Conservation (phyloP, 2,888 invertebrate genomes). For the Phortica magna region DNA sequence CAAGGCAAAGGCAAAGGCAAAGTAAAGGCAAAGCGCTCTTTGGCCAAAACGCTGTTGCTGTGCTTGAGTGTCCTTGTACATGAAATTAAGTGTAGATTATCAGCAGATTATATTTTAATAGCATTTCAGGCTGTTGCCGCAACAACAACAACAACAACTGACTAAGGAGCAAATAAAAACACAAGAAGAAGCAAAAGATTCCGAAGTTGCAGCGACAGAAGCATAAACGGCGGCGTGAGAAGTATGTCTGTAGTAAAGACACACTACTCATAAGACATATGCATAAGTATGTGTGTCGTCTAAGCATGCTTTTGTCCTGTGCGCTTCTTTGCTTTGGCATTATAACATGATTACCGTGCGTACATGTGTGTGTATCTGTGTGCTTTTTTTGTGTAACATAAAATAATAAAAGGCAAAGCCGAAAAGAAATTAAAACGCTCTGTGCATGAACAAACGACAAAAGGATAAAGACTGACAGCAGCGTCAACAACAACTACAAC, state of each 20-base stretch:
- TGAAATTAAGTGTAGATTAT: slow-evolving; percentile 72
- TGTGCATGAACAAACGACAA: not conserved
- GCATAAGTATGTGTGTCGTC: slow-evolving; percentile 15
- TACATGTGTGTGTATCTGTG: slow-evolving; percentile 18
- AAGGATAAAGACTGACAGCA: not conserved
- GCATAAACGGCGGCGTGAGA: slow-evolving; percentile 4
- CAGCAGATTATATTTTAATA: slow-evolving; percentile 73
- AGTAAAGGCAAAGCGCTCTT: not conserved
- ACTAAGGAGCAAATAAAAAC: slow-evolving; percentile 37
- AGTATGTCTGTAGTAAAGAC: too few relatives aligned
- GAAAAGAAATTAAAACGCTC: slow-evolving; percentile 18
- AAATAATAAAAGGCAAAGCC: slow-evolving; percentile 13
- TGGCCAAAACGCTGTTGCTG: not conserved
- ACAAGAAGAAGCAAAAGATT: slow-evolving; percentile 26
- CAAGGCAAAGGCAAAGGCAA: not conserved
- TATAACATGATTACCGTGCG: slow-evolving; percentile 56
- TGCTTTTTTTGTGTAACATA: not conserved
- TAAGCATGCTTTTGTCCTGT: slow-evolving; percentile 35
- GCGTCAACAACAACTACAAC: too few relatives aligned
- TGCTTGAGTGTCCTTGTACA: slow-evolving; percentile 41
- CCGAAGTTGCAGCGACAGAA: slow-evolving; percentile 15
- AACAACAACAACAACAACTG: slow-evolving; percentile 48
- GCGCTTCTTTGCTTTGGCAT: slow-evolving; percentile 45
- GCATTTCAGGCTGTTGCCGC: slow-evolving; percentile 71
- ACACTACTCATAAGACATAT: slow-evolving; percentile 17